phyloP scores from a whole-genome alignment of 2,797 vertebrate species.

The Sebastes goodei region DNA sequence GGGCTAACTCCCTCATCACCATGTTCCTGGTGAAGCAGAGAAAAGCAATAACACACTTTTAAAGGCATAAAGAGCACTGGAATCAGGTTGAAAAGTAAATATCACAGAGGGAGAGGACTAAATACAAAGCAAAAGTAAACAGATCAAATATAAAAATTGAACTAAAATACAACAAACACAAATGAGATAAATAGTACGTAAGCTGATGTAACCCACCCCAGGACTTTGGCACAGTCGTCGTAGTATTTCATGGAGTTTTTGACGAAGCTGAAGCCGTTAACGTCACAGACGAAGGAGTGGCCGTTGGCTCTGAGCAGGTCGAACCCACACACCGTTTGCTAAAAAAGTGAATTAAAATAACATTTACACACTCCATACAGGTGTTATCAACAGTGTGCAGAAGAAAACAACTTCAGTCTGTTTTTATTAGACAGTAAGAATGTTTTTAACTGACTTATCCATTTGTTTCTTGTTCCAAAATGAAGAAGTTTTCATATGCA shows the following conservation, averaged over 20 bases:
- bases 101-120: background rate
- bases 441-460: background rate
- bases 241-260: conserved; percentile 99
- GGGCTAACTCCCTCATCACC: conserved; percentile 97
- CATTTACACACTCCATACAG: background rate
- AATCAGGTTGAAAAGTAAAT: background rate
- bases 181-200: background rate
- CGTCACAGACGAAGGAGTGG: conserved; percentile 96
- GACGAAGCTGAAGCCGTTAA: conserved; percentile 98
- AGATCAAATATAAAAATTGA: background rate
- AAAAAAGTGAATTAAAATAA: background rate
- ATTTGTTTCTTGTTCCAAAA: background rate
- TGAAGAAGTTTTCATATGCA: background rate
- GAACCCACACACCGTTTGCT: conserved; percentile 98
- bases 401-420: background rate
- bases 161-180: background rate
- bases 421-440: background rate
- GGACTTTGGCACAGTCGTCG: conserved; percentile 97
- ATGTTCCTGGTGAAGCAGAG: conserved; percentile 87
- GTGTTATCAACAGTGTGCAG: background rate
- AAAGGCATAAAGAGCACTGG: background rate
- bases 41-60: background rate
- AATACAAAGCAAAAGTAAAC: background rate
- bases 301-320: conserved; percentile 95
- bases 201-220: conserved; percentile 84